phyloP scores from a whole-genome alignment of 1,140 invertebrate genomes.

The Popillia japonica region DNA sequence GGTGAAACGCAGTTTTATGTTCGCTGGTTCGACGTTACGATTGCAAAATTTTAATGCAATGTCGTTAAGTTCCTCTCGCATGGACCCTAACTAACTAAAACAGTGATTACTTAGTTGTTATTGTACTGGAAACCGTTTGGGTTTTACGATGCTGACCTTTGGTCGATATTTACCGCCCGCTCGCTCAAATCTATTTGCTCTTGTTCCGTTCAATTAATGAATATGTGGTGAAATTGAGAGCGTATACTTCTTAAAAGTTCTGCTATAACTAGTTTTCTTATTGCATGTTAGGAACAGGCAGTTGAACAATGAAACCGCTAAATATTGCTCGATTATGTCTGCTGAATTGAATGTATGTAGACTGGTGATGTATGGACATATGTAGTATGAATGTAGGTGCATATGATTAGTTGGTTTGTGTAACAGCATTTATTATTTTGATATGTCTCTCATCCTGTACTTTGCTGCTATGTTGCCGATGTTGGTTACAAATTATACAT shows the following conservation, averaged over 20 bases:
- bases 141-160: constrained; percentile 27
- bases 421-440: neutral
- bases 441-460: no score
- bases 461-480: no score
- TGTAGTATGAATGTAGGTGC: no score
- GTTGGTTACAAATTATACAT: no score
- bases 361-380: no score
- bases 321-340: neutral
- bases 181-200: constrained; percentile 14
- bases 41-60: constrained; percentile 51
- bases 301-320: neutral
- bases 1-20: constrained; percentile 50
- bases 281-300: neutral
- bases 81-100: constrained; percentile 48
- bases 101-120: constrained; percentile 51
- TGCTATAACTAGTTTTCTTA: constrained; percentile 12
- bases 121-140: constrained; percentile 39
- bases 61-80: constrained; percentile 48
- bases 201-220: constrained; percentile 31
- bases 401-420: neutral
- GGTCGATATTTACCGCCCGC: constrained; percentile 29
- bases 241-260: constrained; percentile 1
- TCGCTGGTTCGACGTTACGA: constrained; percentile 48
- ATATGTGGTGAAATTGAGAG: neutral
- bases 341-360: neutral